phyloP scores from a whole-genome alignment of 2,888 invertebrate genomes.

The Kryphioiulus occultus region DNA sequence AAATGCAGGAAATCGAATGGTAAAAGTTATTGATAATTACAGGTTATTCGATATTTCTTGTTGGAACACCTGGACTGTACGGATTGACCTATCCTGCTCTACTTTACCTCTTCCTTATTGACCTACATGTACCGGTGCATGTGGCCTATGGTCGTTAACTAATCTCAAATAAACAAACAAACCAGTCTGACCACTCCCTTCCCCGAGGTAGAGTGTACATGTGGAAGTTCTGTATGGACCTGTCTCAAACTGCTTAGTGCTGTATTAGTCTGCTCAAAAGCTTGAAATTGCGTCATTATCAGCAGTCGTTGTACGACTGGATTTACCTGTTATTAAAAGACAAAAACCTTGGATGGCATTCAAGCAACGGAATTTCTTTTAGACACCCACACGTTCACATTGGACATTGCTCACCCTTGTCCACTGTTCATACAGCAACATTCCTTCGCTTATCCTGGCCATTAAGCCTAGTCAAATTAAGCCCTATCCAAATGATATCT shows the following conservation, averaged over 20 bases:
- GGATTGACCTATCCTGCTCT: too few relatives aligned
- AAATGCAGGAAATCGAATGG: too few relatives aligned
- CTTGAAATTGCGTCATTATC: neutral
- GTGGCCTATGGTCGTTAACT: too few relatives aligned
- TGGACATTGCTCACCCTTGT: neutral
- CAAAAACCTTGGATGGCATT: neutral
- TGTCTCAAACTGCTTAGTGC: neutral
- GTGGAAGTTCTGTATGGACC: neutral
- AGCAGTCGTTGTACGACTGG: neutral
- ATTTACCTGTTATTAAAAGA: neutral
- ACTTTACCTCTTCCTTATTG: too few relatives aligned
- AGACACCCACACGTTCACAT: neutral
- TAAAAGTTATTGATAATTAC: too few relatives aligned
- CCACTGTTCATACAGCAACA: neutral
- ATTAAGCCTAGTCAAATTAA: constrained; percentile 7
- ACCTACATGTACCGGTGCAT: too few relatives aligned
- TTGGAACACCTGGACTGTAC: too few relatives aligned
- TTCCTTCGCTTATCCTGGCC: neutral
- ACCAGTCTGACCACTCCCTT: too few relatives aligned
- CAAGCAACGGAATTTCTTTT: neutral
- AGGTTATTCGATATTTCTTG: too few relatives aligned
- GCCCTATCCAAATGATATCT: neutral
- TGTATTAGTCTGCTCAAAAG: neutral
- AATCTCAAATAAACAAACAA: too few relatives aligned
- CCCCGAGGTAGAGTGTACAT: too few relatives aligned